phyloP scores from a whole-genome alignment of 2,797 vertebrate species.

The Sus cebifrons region DNA sequence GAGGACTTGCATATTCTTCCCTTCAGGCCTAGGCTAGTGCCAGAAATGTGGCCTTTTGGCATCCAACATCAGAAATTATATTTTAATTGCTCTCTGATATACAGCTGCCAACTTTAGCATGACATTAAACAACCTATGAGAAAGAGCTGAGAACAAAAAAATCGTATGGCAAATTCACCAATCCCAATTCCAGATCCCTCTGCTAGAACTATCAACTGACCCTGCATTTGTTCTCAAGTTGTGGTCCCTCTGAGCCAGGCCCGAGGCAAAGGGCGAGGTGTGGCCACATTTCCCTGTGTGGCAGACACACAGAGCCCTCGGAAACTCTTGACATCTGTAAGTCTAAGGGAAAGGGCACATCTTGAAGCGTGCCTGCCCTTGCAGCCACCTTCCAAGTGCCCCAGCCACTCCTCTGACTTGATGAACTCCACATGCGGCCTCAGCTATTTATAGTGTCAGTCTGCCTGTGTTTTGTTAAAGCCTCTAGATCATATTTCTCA shows the following conservation, averaged over 20 bases:
- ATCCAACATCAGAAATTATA: neutral
- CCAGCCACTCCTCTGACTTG: constrained; percentile 30
- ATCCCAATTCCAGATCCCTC: constrained; percentile 73
- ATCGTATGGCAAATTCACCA: constrained; percentile 78
- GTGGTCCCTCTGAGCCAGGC: constrained; percentile 75
- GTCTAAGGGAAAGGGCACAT: constrained; percentile 83
- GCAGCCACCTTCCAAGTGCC: constrained; percentile 84
- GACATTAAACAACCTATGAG: constrained; percentile 78
- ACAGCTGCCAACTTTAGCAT: constrained; percentile 71
- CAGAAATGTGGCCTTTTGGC: constrained; percentile 9
- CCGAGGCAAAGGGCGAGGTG: constrained; percentile 84
- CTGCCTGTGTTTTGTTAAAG: constrained; percentile 75
- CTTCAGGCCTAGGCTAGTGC: neutral
- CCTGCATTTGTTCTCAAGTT: constrained; percentile 65
- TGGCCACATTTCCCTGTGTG: constrained; percentile 80
- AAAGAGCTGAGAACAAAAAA: constrained; percentile 76
- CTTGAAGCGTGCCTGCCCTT: constrained; percentile 71
- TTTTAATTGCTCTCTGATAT: constrained; percentile 58
- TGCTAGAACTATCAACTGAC: constrained; percentile 87
- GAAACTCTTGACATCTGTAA: constrained; percentile 87
- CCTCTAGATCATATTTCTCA: constrained; percentile 79
- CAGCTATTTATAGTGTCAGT: constrained; percentile 83
- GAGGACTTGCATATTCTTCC: neutral
- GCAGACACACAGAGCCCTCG: constrained; percentile 74
- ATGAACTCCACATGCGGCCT: constrained; percentile 75